A percentile compares a stretch with the other conserved stretches of the same genome.
Evolutionary conservation across 2,888 invertebrate genomes (phyloP).

Genomic region (Electrophaes corylata): DNA sequence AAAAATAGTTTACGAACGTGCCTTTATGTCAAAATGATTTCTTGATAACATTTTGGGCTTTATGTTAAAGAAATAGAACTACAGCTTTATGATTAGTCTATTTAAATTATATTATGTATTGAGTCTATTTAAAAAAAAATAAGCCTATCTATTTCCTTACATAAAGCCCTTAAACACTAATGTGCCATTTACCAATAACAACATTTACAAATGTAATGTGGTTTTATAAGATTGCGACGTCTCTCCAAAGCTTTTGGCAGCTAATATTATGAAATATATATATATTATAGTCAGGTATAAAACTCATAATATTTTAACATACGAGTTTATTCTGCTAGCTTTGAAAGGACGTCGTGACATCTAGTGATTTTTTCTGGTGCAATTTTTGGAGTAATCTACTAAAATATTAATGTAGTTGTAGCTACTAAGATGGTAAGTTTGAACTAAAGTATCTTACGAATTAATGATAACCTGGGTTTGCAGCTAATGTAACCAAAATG

Average conservation of each 20-base stretch:
- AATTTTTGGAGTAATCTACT: conserved; percentile 51
- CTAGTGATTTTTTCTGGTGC: conserved; percentile 54
- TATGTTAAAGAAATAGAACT: conserved; percentile 18
- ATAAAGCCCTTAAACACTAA: conserved; percentile 28
- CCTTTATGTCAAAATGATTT: conserved; percentile 30
- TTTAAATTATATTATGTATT: background rate
- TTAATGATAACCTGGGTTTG: conserved; percentile 29
- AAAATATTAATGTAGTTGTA: conserved; percentile 39
- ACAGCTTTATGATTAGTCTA: background rate
- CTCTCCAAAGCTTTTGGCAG: conserved; percentile 20
- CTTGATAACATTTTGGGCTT: conserved; percentile 18
- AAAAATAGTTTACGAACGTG: conserved; percentile 29
- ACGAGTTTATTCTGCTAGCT: conserved; percentile 12
- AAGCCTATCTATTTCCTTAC: background rate
- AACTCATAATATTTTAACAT: conserved; percentile 3
- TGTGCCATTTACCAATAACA: conserved; percentile 37
- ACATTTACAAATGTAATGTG: conserved; percentile 27
- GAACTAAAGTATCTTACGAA: conserved; percentile 36
- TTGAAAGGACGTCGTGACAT: conserved; percentile 27
- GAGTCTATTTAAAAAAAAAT: background rate
- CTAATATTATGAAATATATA: background rate
- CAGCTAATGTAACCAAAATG: conserved; percentile 38
- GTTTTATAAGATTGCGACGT: conserved; percentile 32
- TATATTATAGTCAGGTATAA: background rate
- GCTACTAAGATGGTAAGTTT: conserved; percentile 33